A percentile compares a stretch with the other conserved stretches of the same genome.
Evolutionary conservation across 2,113 vertebrate species (phyloP).

Genomic region (Halcyon malimbica): DNA sequence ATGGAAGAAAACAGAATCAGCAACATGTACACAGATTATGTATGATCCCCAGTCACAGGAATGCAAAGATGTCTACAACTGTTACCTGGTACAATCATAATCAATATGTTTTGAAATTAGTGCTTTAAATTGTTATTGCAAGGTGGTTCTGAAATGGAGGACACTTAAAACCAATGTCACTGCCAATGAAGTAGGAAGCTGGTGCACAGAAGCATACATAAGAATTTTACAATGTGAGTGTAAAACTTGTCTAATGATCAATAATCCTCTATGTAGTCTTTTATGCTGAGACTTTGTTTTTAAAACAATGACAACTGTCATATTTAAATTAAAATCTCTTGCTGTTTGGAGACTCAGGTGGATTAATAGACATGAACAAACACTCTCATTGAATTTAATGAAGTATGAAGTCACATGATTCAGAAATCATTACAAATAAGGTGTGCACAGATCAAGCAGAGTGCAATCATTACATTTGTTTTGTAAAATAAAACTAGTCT

Average conservation of each 20-base stretch:
- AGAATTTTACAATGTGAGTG: not conserved
- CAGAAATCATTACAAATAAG: slow-evolving; percentile 80
- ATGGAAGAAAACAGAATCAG: not conserved
- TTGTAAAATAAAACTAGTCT: slow-evolving; percentile 64
- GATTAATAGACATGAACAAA: slow-evolving; percentile 63
- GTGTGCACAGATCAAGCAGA: slow-evolving; percentile 69
- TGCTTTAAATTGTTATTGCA: slow-evolving; percentile 44
- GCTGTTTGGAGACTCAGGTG: slow-evolving; percentile 8
- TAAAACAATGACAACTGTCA: slow-evolving; percentile 28
- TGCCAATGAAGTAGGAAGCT: not conserved
- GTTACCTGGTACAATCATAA: not conserved
- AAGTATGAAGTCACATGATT: slow-evolving; percentile 53
- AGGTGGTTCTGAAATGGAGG: slow-evolving; percentile 10
- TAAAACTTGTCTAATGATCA: slow-evolving; percentile 17
- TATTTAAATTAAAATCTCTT: slow-evolving; percentile 68
- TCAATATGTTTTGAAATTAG: slow-evolving; percentile 27
- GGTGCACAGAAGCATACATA: not conserved
- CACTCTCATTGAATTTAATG: slow-evolving; percentile 56
- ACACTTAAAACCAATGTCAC: not conserved
- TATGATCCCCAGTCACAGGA: not conserved
- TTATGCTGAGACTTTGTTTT: slow-evolving; percentile 12
- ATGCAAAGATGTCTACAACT: not conserved
- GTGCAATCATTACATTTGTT: slow-evolving; percentile 64
- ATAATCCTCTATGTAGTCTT: not conserved
- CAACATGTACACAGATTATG: not conserved